Evolutionary conservation across 2,113 vertebrate genomes (phyloP), one percentile per base, ranked within the genome.

Genomic region (Paradoxurus hermaphroditus): DNA sequence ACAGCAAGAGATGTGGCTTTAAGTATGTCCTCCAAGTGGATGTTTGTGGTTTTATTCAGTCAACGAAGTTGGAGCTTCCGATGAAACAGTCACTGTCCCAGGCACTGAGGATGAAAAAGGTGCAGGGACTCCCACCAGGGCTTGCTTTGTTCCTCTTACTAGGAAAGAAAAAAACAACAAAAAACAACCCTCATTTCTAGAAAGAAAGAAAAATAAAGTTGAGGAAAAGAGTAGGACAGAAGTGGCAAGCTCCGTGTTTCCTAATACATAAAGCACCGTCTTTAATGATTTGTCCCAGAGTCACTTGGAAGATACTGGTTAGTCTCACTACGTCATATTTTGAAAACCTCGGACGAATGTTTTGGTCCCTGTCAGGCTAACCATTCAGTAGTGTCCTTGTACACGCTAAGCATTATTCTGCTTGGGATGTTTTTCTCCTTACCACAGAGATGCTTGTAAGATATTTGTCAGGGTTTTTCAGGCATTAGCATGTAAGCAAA

Each of bases 401-500:
- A 41, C 13, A 25, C 3, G 1, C 18, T 46, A 56, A 86, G 56
- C 59, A 11, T 63, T 82, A 41, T 36, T 90, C 44, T 62, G 2
- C 39, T 51, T 36, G n/a, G 16, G 56, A 12, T 25, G 4, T 41
- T 83, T 75, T 77, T 56, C 29, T 39, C 19, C 25, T 90, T 62
- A 7, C 19, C 15, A 7, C 34, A 27, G 41, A 72, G 29, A 39
- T n/a, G 29, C 21, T 62, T 21, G 23, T 39, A 75, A 83, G 65
- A 16, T 49, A 59, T 65, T 44, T 51, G 12, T 89, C 67, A 77
- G 67, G n/a, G 10, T 19, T n/a, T 63, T 59, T 56, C 34, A 75
- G 53, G 21, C 84, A 91, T 96, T 68, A 96, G 94, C 91, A 81
- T 95, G 15, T 31, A 81, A 75, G 89, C 92, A 62, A 36, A 96